Evolutionary conservation across 2,797 vertebrate species (phyloP).

Genomic region (Prionace glauca): DNA sequence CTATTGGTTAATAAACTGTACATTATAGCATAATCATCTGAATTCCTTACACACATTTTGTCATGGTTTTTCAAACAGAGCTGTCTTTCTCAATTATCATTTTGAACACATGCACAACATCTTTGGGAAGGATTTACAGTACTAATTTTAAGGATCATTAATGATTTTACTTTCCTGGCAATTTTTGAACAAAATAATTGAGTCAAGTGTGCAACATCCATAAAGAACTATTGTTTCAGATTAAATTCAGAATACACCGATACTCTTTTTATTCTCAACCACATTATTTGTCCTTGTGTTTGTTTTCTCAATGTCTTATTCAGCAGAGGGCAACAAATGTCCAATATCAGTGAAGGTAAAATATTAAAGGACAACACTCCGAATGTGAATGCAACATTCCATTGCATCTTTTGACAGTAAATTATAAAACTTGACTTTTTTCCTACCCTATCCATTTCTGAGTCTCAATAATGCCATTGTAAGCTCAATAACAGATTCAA

Average conservation of each 20-base stretch:
- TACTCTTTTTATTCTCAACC: neutral
- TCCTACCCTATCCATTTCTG: neutral
- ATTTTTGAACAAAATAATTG: neutral
- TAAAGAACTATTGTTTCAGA: neutral
- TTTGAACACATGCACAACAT: neutral
- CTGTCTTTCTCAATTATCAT: neutral
- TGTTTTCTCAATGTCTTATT: neutral
- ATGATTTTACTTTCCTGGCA: neutral
- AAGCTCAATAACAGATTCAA: neutral
- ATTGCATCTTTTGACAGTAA: neutral
- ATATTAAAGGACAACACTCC: neutral
- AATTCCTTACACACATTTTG: neutral
- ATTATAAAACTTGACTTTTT: neutral
- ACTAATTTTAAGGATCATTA: neutral
- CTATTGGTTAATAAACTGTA: neutral
- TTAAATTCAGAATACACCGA: neutral
- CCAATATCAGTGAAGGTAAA: neutral
- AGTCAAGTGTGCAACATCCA: neutral
- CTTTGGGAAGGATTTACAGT: neutral
- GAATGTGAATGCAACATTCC: conserved; percentile 1
- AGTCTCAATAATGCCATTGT: neutral
- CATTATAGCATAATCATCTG: neutral
- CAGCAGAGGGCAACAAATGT: neutral
- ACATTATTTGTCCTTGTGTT: neutral
- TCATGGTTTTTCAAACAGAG: neutral